Percentiles rank a stretch among this genome's conserved stretches.
phyloP scores from a whole-genome alignment of 2,888 invertebrate genomes.

The Melolontha melolontha region DNA sequence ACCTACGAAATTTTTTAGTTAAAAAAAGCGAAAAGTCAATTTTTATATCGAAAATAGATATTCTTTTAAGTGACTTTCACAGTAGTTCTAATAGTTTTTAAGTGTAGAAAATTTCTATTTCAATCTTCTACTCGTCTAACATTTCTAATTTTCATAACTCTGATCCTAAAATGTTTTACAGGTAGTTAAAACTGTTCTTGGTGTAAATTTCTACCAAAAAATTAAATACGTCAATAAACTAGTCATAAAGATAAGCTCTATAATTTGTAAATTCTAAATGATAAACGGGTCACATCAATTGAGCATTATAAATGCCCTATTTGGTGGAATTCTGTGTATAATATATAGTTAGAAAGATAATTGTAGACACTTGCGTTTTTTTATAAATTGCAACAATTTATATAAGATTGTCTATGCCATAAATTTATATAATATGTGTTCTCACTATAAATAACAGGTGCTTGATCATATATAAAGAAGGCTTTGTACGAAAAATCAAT shows the following conservation, averaged over 20 bases:
- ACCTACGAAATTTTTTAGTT: conserved; percentile 6
- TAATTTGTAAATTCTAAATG: too few relatives aligned
- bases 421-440: conserved; percentile 35
- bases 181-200: background rate
- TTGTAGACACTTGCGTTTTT: conserved; percentile 4
- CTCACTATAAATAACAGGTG: conserved; percentile 11
- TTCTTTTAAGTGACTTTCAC: conserved; percentile 22
- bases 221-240: too few relatives aligned
- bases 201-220: too few relatives aligned
- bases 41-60: conserved; percentile 38
- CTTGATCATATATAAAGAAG: conserved; percentile 12
- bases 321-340: too few relatives aligned
- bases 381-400: conserved; percentile 20
- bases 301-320: too few relatives aligned
- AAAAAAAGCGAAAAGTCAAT: conserved; percentile 18
- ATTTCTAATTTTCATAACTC: background rate
- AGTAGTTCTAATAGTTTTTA: conserved; percentile 5
- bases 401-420: conserved; percentile 43
- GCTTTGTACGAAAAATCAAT: background rate
- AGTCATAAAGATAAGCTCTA: too few relatives aligned
- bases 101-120: conserved; percentile 32
- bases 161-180: conserved; percentile 1
- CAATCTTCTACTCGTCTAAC: conserved; percentile 1
- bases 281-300: too few relatives aligned
- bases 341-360: too few relatives aligned